Conservation (phyloP, 2,888 invertebrate species). For the Drosophila ustulata region DNA sequence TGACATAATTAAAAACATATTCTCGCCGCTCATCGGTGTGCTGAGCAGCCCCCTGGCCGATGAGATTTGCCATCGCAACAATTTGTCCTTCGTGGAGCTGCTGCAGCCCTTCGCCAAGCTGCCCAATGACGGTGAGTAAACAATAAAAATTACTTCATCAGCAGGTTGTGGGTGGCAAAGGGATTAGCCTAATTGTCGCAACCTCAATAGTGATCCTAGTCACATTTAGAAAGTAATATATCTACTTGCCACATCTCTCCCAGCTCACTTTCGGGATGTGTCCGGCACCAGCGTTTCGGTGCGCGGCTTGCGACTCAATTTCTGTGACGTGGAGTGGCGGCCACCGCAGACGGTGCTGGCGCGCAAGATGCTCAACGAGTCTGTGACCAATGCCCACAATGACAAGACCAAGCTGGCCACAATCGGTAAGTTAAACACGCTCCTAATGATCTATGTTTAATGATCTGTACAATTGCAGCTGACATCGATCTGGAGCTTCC, state of each 20-base stretch:
- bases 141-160: conserved; percentile 4
- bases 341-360: conserved; percentile 93
- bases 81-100: conserved; percentile 94
- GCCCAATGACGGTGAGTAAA: conserved; percentile 89
- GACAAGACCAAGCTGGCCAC: conserved; percentile 87
- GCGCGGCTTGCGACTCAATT: conserved; percentile 91
- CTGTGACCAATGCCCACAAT: conserved; percentile 88
- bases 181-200: neutral
- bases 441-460: neutral
- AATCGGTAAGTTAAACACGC: conserved; percentile 85
- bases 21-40: conserved; percentile 95
- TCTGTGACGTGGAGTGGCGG: conserved; percentile 92
- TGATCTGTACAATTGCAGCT: conserved; percentile 80
- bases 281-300: conserved; percentile 90
- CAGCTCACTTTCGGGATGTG: conserved; percentile 94
- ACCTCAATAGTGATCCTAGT: neutral
- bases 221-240: neutral
- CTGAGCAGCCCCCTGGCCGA: conserved; percentile 94
- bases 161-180: neutral
- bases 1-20: conserved; percentile 95
- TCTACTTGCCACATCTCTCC: conserved; percentile 22
- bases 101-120: conserved; percentile 94
- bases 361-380: conserved; percentile 93
- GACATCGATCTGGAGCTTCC: conserved; percentile 89
- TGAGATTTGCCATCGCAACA: conserved; percentile 94